These are phyloP conservation scores for Pandemis cinnamomeana DNA, from an alignment of 2,888 invertebrate species.

Conservation along the genomic window DNA sequence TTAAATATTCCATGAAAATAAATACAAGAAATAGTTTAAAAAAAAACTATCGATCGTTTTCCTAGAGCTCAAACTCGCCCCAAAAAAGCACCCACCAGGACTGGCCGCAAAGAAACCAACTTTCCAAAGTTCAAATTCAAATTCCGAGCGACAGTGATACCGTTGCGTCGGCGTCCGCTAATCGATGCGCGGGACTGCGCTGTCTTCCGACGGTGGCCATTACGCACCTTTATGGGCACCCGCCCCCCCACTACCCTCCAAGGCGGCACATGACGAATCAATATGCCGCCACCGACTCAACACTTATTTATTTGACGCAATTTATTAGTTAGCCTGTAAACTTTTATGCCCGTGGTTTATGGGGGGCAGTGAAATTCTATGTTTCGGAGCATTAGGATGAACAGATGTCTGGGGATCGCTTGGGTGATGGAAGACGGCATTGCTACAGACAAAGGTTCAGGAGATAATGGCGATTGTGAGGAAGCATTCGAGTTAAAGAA, in stretches of 20 bases:
- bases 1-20: too few species aligned
- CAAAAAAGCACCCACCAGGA: slow-evolving; percentile 5
- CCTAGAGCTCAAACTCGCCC: background rate
- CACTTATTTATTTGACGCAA: slow-evolving; percentile 85
- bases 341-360: slow-evolving; percentile 81
- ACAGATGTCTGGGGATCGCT: slow-evolving; percentile 66
- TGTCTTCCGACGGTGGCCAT: slow-evolving; percentile 88
- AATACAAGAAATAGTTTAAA: background rate
- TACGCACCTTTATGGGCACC: slow-evolving; percentile 90
- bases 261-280: slow-evolving; percentile 85
- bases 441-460: background rate
- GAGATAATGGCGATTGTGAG: background rate
- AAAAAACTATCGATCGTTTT: background rate
- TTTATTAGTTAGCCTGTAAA: slow-evolving; percentile 83
- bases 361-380: slow-evolving; percentile 78
- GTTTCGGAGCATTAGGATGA: slow-evolving; percentile 75
- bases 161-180: slow-evolving; percentile 84
- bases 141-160: slow-evolving; percentile 46
- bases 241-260: slow-evolving; percentile 68
- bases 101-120: slow-evolving; percentile 21
- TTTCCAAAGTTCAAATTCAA: slow-evolving; percentile 38
- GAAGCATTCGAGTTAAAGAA: background rate
- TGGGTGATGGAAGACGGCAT: slow-evolving; percentile 1
- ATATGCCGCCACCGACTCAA: slow-evolving; percentile 85
- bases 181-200: slow-evolving; percentile 89